Evolutionary conservation across 1,140 invertebrate species (phyloP), one percentile per base, ranked within the genome.

Genomic region (Cylas formicarius): DNA sequence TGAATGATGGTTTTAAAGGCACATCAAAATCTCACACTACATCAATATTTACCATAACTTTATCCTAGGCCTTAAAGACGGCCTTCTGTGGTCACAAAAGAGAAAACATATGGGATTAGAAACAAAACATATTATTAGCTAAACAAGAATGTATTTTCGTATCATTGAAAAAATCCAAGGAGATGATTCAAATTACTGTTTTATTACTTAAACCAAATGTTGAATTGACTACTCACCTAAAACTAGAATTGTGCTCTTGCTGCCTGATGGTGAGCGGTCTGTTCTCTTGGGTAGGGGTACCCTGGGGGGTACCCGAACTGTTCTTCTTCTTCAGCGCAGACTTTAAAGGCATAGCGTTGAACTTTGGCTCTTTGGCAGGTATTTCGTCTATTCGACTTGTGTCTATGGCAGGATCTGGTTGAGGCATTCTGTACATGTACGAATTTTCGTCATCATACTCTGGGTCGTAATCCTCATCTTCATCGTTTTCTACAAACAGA

Each of bases 301-400:
- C 78, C 67, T 71, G 75, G 48, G 70, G 79, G 35, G 72, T 84
- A 45, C 67, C 78, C 52, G 69, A 73, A 58, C 69, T 78, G 56
- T 74, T 69, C 54, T 72, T 65, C 63, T 92, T 93, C 71, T 92
- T 92, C 26, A 92, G 72, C n/a, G 89, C 89, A 16, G 86, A 90
- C 63, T 93, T 93, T 31, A 90, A 74, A 42, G 89, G 89, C 70
- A 90, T 79, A 42, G 87, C 88, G 71, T 90, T 84, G 62, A 87
- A 82, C 58, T 82, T 80, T 11, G 85, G 86, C 69, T 90, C 87
- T 67, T 89, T 89, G 39, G 89, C 87, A 40, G 86, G 87, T 44
- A 92, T 90, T 68, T 91, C 86, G 65, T 92, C 87, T 22, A 90
- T 80, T 35, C 84, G 75, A 11, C 77, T 80, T 21, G 85, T 88